Evolutionary conservation across 2,888 invertebrate genomes (phyloP).

Genomic region (Apamea sordens): DNA sequence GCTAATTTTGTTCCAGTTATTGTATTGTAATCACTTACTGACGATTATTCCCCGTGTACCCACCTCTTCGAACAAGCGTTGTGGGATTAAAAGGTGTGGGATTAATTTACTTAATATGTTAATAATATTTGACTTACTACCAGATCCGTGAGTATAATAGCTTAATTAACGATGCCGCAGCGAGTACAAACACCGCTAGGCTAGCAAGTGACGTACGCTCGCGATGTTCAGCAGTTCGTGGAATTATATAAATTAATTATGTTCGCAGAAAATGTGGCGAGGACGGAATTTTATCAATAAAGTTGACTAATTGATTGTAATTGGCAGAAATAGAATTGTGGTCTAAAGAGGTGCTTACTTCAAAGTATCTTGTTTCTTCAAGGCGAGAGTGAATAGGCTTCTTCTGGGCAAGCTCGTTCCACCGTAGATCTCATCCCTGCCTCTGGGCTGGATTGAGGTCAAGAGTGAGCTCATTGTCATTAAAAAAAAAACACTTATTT

Average conservation of each 20-base stretch:
- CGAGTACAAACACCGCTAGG: slow-evolving; percentile 43
- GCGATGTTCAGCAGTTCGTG: slow-evolving; percentile 1
- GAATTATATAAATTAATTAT: slow-evolving; percentile 6
- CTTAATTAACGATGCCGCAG: slow-evolving; percentile 68
- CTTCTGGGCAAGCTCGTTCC: too few relatives aligned
- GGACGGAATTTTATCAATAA: neutral
- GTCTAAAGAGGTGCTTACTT: neutral
- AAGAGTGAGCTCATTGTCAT: too few relatives aligned
- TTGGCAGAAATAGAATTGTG: neutral
- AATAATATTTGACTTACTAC: slow-evolving; percentile 49
- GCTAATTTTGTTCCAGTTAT: neutral
- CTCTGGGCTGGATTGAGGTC: too few relatives aligned
- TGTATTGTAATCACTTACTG: neutral
- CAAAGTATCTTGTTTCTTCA: too few relatives aligned
- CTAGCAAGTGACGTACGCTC: slow-evolving; percentile 40
- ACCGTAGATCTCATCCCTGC: too few relatives aligned
- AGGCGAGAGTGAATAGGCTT: too few relatives aligned
- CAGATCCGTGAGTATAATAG: slow-evolving; percentile 58
- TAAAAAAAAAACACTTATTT: too few relatives aligned
- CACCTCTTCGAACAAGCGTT: neutral
- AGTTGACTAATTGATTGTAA: neutral
- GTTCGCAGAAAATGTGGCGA: neutral
- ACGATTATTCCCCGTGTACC: neutral
- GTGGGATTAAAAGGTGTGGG: neutral
- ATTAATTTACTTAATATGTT: slow-evolving; percentile 24